These are phyloP conservation scores for Calameuta idolon DNA, from an alignment of 2,888 invertebrate genomes.

Conservation along the genomic window DNA sequence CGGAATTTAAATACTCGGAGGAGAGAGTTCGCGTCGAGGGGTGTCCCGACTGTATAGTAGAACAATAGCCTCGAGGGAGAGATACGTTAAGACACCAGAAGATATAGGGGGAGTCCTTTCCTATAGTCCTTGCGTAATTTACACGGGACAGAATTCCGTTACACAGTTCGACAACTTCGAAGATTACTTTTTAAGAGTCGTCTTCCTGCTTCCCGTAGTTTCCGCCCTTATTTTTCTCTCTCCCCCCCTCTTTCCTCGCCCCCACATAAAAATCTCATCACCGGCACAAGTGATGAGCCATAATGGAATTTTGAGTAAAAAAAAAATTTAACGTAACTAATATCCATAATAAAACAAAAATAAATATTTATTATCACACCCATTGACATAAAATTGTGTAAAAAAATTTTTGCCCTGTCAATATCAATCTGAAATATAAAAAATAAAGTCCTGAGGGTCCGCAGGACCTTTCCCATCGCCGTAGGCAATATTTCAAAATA, in stretches of 20 bases:
- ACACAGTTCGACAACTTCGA: conserved; percentile 47
- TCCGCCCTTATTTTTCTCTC: not conserved
- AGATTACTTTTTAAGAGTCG: conserved; percentile 50
- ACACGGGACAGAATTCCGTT: conserved; percentile 49
- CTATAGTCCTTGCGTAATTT: conserved; percentile 43
- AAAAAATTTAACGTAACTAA: no score
- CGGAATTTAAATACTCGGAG: conserved; percentile 49
- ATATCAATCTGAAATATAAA: no score
- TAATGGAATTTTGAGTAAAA: no score
- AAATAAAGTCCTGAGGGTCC: no score
- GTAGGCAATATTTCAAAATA: no score
- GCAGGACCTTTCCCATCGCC: no score
- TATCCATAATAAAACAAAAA: no score
- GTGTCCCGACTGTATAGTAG: conserved; percentile 26
- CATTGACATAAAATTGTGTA: no score
- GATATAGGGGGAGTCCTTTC: not conserved
- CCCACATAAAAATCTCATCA: no score
- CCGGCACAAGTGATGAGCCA: no score
- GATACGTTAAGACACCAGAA: conserved; percentile 33
- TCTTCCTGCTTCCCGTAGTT: conserved; percentile 12
- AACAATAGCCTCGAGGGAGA: conserved; percentile 52
- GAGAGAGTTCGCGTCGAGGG: conserved; percentile 23
- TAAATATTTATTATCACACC: no score
- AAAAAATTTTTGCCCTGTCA: no score
- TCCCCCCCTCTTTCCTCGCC: not conserved